These are phyloP conservation scores for Ceramica pisi DNA, from an alignment of 2,888 invertebrate genomes.

Conservation along the genomic window DNA sequence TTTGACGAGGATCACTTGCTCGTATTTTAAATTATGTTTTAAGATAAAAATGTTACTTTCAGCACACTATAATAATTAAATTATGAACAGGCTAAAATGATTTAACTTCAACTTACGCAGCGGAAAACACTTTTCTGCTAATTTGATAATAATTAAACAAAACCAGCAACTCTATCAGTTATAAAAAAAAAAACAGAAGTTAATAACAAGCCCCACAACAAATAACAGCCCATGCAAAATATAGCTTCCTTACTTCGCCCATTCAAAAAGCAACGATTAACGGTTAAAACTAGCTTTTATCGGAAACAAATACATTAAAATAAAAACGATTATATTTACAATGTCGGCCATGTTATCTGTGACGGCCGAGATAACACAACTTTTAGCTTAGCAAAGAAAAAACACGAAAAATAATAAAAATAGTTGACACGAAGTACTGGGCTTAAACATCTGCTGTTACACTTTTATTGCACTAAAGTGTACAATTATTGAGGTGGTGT, in stretches of 20 bases:
- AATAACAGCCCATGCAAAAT: conserved; percentile 27
- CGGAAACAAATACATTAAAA: conserved; percentile 48
- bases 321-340: conserved; percentile 57
- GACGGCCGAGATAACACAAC: conserved; percentile 46
- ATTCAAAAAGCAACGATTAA: conserved; percentile 35
- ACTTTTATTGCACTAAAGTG: conserved; percentile 32
- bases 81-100: not conserved
- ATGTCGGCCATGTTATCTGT: conserved; percentile 50
- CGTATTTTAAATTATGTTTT: no score
- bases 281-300: conserved; percentile 46
- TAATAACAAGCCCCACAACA: conserved; percentile 18
- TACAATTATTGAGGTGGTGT: conserved; percentile 13
- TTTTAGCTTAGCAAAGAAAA: conserved; percentile 18
- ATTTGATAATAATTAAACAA: no score
- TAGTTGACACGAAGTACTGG: conserved; percentile 22
- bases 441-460: conserved; percentile 41
- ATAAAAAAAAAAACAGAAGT: not conserved
- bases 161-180: not conserved
- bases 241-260: conserved; percentile 21
- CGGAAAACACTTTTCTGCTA: not conserved
- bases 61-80: not conserved
- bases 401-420: conserved; percentile 19
- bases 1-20: no score
- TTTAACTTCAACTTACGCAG: not conserved
- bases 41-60: not conserved